phyloP scores from a whole-genome alignment of 1,140 invertebrate genomes.

The Caerostris extrusa region DNA sequence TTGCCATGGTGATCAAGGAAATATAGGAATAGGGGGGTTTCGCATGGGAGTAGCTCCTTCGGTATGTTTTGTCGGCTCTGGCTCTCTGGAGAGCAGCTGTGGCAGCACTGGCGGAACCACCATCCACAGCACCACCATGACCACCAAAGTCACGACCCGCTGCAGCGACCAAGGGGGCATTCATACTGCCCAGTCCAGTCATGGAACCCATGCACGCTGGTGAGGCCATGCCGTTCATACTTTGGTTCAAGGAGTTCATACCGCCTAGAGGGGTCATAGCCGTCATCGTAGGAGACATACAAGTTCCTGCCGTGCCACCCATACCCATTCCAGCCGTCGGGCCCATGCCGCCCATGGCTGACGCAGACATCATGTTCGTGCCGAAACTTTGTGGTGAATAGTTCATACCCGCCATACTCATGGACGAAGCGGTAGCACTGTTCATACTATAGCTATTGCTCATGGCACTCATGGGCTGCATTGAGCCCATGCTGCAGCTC shows the following conservation, averaged over 20 bases:
- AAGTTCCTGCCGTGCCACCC: conserved; percentile 82
- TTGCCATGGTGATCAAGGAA: conserved; percentile 99
- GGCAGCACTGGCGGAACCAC: conserved; percentile 86
- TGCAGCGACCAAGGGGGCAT: conserved; percentile 78
- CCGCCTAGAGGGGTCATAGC: conserved; percentile 80
- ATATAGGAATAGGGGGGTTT: conserved; percentile 99
- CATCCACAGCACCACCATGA: conserved; percentile 78
- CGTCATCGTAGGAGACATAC: conserved; percentile 86
- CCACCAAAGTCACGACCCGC: conserved; percentile 80
- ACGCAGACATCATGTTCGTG: conserved; percentile 87
- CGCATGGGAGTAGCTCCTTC: conserved; percentile 96
- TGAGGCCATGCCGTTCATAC: conserved; percentile 80
- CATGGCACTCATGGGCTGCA: conserved; percentile 79
- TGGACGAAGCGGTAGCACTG: conserved; percentile 85
- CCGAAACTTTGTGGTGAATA: conserved; percentile 83
- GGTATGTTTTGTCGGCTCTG: conserved; percentile 89
- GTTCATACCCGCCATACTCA: conserved; percentile 82
- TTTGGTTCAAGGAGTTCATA: conserved; percentile 82
- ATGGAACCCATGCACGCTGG: conserved; percentile 81
- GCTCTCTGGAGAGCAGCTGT: conserved; percentile 87
- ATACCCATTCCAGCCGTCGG: conserved; percentile 81
- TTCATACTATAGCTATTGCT: conserved; percentile 80
- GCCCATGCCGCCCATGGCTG: conserved; percentile 82
- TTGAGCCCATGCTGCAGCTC: conserved; percentile 79
- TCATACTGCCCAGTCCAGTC: conserved; percentile 83